A percentile compares a stretch with the other conserved stretches of the same genome.
Conservation (phyloP, 2,888 invertebrate genomes). For the Catocala sponsa region DNA sequence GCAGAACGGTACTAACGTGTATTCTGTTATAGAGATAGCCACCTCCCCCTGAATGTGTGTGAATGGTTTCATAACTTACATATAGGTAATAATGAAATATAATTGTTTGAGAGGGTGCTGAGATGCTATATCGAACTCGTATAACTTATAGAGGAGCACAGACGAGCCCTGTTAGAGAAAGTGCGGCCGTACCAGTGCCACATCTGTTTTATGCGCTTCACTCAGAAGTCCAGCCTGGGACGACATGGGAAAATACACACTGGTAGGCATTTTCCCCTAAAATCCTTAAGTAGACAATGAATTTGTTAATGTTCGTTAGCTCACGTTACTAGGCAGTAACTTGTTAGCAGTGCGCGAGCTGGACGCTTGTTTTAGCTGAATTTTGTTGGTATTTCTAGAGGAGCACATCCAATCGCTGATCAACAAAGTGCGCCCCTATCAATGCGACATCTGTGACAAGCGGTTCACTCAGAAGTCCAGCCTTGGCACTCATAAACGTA, state of each 20-base stretch:
- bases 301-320: conserved; percentile 75
- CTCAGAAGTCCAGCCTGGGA: conserved; percentile 92
- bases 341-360: conserved; percentile 68
- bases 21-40: conserved; percentile 63
- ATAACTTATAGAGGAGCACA: conserved; percentile 88
- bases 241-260: conserved; percentile 92
- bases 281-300: conserved; percentile 85
- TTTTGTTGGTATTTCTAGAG: conserved; percentile 88
- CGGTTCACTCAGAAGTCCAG: conserved; percentile 95
- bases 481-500: conserved; percentile 94
- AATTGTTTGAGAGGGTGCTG: conserved; percentile 75
- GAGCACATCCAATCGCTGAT: conserved; percentile 89
- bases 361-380: conserved; percentile 83
- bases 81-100: conserved; percentile 69
- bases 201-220: conserved; percentile 92
- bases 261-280: conserved; percentile 88
- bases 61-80: conserved; percentile 72
- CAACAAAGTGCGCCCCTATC: conserved; percentile 89
- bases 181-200: conserved; percentile 91
- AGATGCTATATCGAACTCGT: conserved; percentile 86
- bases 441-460: conserved; percentile 93
- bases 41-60: conserved; percentile 86
- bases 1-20: conserved; percentile 76
- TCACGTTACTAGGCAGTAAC: conserved; percentile 80
- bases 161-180: conserved; percentile 89